Evolutionary conservation across 2,888 invertebrate genomes (phyloP).

Genomic region (Leptarthrus brevirostris): DNA sequence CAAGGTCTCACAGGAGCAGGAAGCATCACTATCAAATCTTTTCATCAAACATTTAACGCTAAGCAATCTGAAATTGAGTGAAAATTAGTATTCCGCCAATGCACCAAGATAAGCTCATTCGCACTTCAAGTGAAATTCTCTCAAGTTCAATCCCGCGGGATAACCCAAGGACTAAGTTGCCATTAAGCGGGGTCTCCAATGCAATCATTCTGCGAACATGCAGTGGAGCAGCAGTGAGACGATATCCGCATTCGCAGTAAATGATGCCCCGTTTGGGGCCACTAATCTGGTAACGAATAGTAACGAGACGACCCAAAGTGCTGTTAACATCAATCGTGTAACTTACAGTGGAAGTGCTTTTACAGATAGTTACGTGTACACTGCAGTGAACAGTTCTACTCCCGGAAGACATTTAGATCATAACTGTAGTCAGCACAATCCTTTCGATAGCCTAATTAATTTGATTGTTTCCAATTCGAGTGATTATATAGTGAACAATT

Average conservation of each 20-base stretch:
- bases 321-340: conserved; percentile 1
- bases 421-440: not conserved
- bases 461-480: conserved; percentile 25
- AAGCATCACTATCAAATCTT: too few species aligned
- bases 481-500: conserved; percentile 32
- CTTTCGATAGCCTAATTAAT: conserved; percentile 17
- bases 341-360: not conserved
- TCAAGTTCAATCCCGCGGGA: not conserved
- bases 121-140: not conserved
- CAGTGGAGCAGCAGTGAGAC: conserved; percentile 5
- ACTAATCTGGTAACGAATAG: conserved; percentile 9
- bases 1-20: too few species aligned
- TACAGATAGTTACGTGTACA: conserved; percentile 3
- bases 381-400: not conserved
- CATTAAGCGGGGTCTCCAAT: not conserved
- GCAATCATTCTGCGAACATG: conserved; percentile 25
- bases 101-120: conserved; percentile 8
- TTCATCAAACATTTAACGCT: too few species aligned
- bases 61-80: too few species aligned
- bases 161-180: conserved; percentile 10
- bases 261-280: conserved; percentile 8
- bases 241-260: conserved; percentile 16
- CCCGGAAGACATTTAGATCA: not conserved
- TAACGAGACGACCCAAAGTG: conserved; percentile 11
- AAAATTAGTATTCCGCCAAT: conserved; percentile 32